Conservation (phyloP, 1,140 invertebrate genomes). For the Calliopsis andreniformis region DNA sequence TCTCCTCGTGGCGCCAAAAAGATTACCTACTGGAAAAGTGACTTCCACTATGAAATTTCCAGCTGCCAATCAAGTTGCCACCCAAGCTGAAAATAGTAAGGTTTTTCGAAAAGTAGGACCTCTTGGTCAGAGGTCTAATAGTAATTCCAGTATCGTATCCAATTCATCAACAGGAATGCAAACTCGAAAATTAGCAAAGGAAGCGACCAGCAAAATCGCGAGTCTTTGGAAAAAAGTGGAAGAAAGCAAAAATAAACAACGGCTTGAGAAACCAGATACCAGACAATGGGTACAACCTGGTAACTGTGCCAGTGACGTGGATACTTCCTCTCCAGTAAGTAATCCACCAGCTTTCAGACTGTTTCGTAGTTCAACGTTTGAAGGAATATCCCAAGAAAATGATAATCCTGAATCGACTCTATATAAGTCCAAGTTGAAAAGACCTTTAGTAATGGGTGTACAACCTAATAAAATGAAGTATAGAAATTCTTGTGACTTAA, state of each 20-base stretch:
- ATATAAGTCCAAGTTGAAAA: conserved; percentile 50
- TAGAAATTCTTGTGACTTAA: conserved; percentile 75
- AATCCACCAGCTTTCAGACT: conserved; percentile 79
- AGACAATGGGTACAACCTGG: conserved; percentile 84
- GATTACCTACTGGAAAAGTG: conserved; percentile 51
- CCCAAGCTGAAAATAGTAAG: conserved; percentile 51
- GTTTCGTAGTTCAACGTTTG: conserved; percentile 87
- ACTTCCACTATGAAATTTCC: conserved; percentile 41
- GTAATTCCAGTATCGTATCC: conserved; percentile 85
- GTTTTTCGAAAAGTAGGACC: conserved; percentile 63
- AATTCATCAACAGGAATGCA: conserved; percentile 78
- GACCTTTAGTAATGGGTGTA: conserved; percentile 24
- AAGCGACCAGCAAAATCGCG: conserved; percentile 93
- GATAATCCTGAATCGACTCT: not conserved
- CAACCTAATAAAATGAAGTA: conserved; percentile 61
- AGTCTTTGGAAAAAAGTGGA: conserved; percentile 94
- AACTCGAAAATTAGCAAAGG: conserved; percentile 83
- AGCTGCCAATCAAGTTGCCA: conserved; percentile 19
- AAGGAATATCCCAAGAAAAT: conserved; percentile 82
- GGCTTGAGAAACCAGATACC: conserved; percentile 83
- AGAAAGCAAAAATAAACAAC: conserved; percentile 85
- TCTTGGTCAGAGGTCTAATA: conserved; percentile 80
- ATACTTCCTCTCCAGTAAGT: conserved; percentile 9
- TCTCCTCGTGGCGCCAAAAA: conserved; percentile 79
- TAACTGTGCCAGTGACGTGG: conserved; percentile 69